phyloP scores from a whole-genome alignment of 2,113 vertebrate genomes.

The Ondatra zibethicus region DNA sequence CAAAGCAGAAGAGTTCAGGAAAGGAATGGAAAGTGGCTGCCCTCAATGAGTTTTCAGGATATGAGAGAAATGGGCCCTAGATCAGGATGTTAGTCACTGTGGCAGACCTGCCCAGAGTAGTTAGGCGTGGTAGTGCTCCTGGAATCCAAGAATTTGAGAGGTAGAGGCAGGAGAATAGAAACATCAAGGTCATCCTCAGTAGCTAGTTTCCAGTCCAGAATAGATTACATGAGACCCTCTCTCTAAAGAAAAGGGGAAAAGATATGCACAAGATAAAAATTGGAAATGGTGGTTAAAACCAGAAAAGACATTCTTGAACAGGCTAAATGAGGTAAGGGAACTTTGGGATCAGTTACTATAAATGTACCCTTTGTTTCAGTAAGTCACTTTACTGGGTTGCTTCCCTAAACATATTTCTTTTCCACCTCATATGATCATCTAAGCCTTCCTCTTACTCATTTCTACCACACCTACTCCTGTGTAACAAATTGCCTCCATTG shows the following conservation, averaged over 20 bases:
- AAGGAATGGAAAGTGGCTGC: background rate
- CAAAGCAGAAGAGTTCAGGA: background rate
- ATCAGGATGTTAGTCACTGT: background rate
- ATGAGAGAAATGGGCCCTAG: fast-evolving
- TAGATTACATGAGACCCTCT: background rate
- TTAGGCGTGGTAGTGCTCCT: too few relatives aligned
- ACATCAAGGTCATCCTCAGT: background rate
- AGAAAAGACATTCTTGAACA: background rate
- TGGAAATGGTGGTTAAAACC: background rate
- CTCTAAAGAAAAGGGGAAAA: background rate
- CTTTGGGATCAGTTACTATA: background rate
- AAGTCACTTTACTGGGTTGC: background rate
- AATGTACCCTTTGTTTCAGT: background rate
- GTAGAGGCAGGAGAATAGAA: background rate
- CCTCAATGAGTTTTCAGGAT: background rate
- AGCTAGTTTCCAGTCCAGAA: background rate
- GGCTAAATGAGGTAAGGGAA: background rate
- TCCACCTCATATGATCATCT: too few relatives aligned
- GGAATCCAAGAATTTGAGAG: background rate
- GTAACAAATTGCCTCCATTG: background rate
- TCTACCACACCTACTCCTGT: background rate
- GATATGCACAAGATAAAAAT: background rate
- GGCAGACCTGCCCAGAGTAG: background rate
- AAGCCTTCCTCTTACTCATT: background rate
- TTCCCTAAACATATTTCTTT: background rate